A percentile compares a stretch with the other conserved stretches of the same genome.
phyloP scores from a whole-genome alignment of 23 tunicate genomes.

The Styela plicata region DNA sequence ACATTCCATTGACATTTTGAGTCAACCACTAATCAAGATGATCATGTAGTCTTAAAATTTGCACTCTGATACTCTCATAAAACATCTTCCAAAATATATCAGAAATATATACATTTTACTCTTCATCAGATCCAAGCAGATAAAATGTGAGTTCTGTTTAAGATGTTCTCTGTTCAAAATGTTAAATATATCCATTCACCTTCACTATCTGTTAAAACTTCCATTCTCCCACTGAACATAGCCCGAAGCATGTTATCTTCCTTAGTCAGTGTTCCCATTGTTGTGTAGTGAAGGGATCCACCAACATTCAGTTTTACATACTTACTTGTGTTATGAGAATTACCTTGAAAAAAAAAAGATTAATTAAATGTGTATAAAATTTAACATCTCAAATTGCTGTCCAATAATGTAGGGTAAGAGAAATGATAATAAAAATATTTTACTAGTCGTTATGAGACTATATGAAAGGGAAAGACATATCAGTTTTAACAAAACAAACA shows the following conservation, averaged over 20 bases:
- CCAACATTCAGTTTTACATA: conserved; percentile 97
- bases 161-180: too few species aligned
- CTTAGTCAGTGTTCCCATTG: conserved; percentile 87
- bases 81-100: too few species aligned
- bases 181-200: too few species aligned
- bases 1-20: too few species aligned
- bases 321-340: conserved; percentile 50
- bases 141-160: too few species aligned
- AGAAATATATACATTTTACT: too few species aligned
- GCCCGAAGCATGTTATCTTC: conserved; percentile 90
- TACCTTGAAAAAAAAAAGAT: background rate
- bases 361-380: background rate
- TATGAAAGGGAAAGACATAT: background rate
- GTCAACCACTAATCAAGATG: too few species aligned
- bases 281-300: conserved; percentile 86
- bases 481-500: background rate
- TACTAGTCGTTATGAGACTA: too few species aligned
- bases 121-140: too few species aligned
- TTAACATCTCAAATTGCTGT: background rate
- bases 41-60: too few species aligned
- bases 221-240: conserved; percentile 95
- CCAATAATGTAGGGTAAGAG: background rate
- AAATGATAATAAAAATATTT: too few species aligned
- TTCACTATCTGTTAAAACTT: conserved; percentile 85
- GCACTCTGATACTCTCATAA: too few species aligned